These are phyloP conservation scores for Salminus brasiliensis DNA, from an alignment of 2,113 vertebrate genomes.

Conservation along the genomic window DNA sequence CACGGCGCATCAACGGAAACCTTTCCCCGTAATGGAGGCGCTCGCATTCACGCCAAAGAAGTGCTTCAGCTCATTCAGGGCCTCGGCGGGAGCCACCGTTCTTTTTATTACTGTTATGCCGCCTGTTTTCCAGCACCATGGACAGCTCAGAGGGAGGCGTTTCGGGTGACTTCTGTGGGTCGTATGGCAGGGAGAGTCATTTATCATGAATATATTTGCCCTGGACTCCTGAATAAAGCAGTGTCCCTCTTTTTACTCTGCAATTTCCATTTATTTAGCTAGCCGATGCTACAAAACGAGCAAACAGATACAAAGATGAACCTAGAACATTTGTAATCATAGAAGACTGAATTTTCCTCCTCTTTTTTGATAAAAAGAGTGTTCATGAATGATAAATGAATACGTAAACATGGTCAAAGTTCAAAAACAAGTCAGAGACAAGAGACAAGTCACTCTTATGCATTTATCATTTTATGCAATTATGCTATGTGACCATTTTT, in stretches of 20 bases:
- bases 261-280: not conserved
- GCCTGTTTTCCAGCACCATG: slow-evolving; percentile 22
- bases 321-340: not conserved
- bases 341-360: too few species aligned
- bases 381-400: too few species aligned
- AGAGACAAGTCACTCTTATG: too few species aligned
- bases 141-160: not conserved
- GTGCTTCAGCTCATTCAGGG: slow-evolving; percentile 8
- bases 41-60: slow-evolving; percentile 6
- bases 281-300: not conserved
- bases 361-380: too few species aligned
- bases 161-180: slow-evolving; percentile 11
- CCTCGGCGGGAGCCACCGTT: not conserved
- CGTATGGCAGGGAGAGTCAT: not conserved
- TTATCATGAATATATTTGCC: slow-evolving; percentile 24
- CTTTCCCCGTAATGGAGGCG: slow-evolving; percentile 9
- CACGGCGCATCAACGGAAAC: not conserved
- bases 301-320: not conserved
- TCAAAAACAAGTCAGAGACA: too few species aligned
- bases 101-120: slow-evolving; percentile 19
- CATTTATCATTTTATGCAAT: too few species aligned
- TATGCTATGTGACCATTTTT: too few species aligned
- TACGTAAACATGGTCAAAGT: too few species aligned
- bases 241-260: slow-evolving; percentile 1
- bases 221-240: slow-evolving; percentile 18